Evolutionary conservation across 2,888 invertebrate species (phyloP), one percentile per base, ranked within the genome.

Genomic region (Sialis fuliginosa): DNA sequence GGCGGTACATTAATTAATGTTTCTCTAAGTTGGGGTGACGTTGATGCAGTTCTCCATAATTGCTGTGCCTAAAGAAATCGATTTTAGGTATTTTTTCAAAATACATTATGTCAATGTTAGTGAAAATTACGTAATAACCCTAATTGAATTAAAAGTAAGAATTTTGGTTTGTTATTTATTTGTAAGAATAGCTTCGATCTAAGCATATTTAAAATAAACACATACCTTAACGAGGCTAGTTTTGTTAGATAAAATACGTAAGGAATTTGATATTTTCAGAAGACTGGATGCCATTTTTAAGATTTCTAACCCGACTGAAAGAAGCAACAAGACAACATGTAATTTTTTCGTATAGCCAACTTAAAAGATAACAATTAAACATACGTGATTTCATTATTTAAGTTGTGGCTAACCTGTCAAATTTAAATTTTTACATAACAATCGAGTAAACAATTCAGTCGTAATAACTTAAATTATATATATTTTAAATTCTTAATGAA

Each of bases 1-100:
- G 95, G 89, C 52, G 97, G 97, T 51, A 90, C 82, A 67, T 95
- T 95, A 48, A 92, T 72, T 52, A 88, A 69, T 6, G 81, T 75
- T 62, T 87, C 79, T 60, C 84, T 76, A 55, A 79, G 72, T 39
- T 71, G 74, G 34, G 74, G 74, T 35, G 79, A 73, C 41, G 77
- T 74, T 6, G 79, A 75, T 5, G 75, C 58, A 5, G 59, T 58
- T 39, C 56, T 56, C 48, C 60, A 54, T 31, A 60, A 49, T 44
- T 51, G 42, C 30, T 37, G 47, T 6, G 42, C 33, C 47, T 47
- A 9, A 42, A 42, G 10, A 34, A 42, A 30, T 39, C 8, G 34
- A 41, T 22, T 35, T 22, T 34, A 8, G 34, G 5, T 9, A 33
- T 30, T 7, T 10, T 32, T 44, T 30, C 22, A 22, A 22, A 22